Base-by-base conservation (phyloP, 2,797 vertebrate genomes). In the Anguilla marmorata region DNA sequence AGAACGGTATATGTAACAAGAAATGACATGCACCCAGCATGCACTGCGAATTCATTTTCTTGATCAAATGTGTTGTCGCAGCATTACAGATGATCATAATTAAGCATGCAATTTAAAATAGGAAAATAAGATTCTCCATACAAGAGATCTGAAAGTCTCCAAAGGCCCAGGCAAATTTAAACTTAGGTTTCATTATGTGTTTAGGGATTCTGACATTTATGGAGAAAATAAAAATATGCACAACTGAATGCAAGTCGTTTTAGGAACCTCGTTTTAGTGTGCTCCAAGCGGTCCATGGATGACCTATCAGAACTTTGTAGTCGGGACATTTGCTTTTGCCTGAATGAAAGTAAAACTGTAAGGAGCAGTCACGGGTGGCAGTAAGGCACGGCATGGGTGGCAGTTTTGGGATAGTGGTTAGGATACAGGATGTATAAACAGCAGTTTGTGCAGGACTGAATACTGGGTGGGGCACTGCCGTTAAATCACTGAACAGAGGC, bases 41-140 rank as follows among this genome's bases (percentile, higher is more conserved):
- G 52, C 48, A 69, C 24, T 14, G 86, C 24, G 2, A 30, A 84
- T 72, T 76, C 33, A 76, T 41, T 76, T 76, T 37, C 33, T 2
- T 37, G 69, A 33, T 37, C 11, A 74, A 33, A 74, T 19, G 33
- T 76, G 74, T 41, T 76, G 33, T 33, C 12, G 72, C 79, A 83
- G 30, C 60, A 52, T 69, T 69, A 85, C n/a, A 72, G 87, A 52
- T 16, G 16, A 24, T 72, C 21, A n/a, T 69, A 30, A 85, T 88
- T 8, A 74, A 76, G 58, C 58, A 5, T 50, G 76, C 41, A 85
- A 76, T 12, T 66, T 19, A 76, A 82, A 5, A 21, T 24, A 21
- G 19, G 5, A 45, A 86, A 41, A 30, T 19, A 41, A n/a, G 21
- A 24, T 3, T 84, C 30, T 74, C 82, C 48, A 14, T 48, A 56